Percentiles rank a stretch among this genome's conserved stretches.
These are phyloP conservation scores for Luperina testacea DNA, from an alignment of 2,888 invertebrate genomes.

Conservation along the genomic window DNA sequence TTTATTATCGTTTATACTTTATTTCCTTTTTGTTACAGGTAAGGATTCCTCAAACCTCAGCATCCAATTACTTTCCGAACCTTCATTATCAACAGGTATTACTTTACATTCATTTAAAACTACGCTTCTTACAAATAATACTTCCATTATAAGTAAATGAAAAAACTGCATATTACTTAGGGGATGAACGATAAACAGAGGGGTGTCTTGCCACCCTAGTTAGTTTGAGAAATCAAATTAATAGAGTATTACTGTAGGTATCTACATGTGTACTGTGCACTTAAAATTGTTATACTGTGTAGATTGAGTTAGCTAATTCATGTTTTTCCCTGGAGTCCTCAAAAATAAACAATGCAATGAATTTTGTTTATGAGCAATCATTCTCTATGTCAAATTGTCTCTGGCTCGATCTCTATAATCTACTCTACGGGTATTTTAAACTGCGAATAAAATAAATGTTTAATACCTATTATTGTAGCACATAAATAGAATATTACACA, in stretches of 20 bases:
- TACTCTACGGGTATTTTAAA: background rate
- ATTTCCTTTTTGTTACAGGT: slow-evolving; percentile 70
- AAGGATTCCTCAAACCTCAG: slow-evolving; percentile 51
- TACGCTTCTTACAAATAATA: slow-evolving; percentile 35
- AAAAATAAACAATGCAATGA: slow-evolving; percentile 34
- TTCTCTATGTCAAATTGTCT: slow-evolving; percentile 3
- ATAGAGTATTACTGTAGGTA: slow-evolving; percentile 48
- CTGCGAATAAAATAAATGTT: background rate
- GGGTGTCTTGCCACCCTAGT: slow-evolving; percentile 59
- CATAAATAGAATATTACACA: background rate
- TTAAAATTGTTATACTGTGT: slow-evolving; percentile 39
- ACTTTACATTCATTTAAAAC: slow-evolving; percentile 47
- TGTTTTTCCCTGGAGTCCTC: slow-evolving; percentile 15
- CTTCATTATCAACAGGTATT: slow-evolving; percentile 52
- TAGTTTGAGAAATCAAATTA: slow-evolving; percentile 60
- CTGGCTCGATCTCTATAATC: background rate
- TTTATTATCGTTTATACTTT: slow-evolving; percentile 12
- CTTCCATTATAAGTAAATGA: slow-evolving; percentile 43
- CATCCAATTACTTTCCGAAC: slow-evolving; percentile 26
- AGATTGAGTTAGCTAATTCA: slow-evolving; percentile 32
- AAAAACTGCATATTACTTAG: slow-evolving; percentile 63
- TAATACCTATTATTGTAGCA: background rate
- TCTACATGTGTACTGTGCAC: slow-evolving; percentile 20
- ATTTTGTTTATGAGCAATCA: slow-evolving; percentile 35
- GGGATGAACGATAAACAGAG: slow-evolving; percentile 62